Evolutionary conservation across 2,888 invertebrate genomes (phyloP), one percentile per base, ranked within the genome.

Genomic region (Drosophila flavopinicola): DNA sequence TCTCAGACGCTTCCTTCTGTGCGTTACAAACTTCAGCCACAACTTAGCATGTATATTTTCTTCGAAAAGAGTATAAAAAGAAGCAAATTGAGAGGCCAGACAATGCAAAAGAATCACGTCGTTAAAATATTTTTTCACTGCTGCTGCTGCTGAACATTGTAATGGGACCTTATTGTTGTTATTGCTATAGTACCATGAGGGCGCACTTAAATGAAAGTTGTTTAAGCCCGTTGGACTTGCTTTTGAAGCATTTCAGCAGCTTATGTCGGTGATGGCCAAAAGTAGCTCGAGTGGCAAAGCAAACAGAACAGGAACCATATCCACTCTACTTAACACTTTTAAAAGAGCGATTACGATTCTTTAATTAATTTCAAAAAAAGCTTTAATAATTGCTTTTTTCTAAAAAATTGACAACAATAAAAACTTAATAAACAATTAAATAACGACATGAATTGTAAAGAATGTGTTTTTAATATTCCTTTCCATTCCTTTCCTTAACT

Each of bases 161-260:
- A 60, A 59, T 49, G 58, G 52, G 56, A 47, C 35, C 71, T 51
- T 24, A n/a, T 17, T 47, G 48, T 49, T 60, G 51, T 32, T 53
- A 51, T 56, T 72, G 60, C 41, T 63, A 35, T 20, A 33, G 54
- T 42, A 30, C 1, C 54, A 45, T 54, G 33, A 75, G 66, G 75
- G 53, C 63, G 66, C 78, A 82, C 73, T 80, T 78, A 80, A 80
- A 82, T 82, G 84, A 82, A 82, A 82, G 80, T 82, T 78, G 77
- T 66, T 75, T 53, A 52, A 67, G 66, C 45, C 48, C 33, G 17
- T 45, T 49, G 25, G 9, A 37, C 35, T 59, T 44, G 53, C 44
- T 60, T 33, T 52, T 25, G 17, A 54, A 11, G 51, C 11, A 15
- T 15, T 41, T 11, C 51, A 10, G 6, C 38, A 38, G 61, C 6